Evolutionary conservation across 2,888 invertebrate genomes (phyloP).

Genomic region (Nomada fabriciana): DNA sequence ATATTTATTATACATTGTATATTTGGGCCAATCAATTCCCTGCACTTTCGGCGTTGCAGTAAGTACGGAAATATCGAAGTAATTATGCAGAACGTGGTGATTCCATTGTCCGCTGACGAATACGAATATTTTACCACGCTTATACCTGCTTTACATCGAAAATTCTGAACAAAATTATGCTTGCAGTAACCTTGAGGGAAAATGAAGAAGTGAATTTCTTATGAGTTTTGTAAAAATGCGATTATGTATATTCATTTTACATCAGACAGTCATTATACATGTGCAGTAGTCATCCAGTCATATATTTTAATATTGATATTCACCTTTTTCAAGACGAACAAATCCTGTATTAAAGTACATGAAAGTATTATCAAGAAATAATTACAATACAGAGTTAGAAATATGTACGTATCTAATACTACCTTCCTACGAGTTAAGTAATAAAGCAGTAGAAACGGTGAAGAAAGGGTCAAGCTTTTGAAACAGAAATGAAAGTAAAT

Average conservation of each 20-base stretch:
- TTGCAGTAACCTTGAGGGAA: neutral
- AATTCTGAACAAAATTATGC: constrained; percentile 5
- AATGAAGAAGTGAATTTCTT: neutral
- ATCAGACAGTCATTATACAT: too few relatives aligned
- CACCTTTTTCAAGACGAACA: too few relatives aligned
- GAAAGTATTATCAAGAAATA: neutral
- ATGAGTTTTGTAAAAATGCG: neutral
- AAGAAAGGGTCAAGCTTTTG: constrained; percentile 19
- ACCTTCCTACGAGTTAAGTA: too few relatives aligned
- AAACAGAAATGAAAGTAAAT: constrained; percentile 64
- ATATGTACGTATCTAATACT: too few relatives aligned
- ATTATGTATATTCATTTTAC: neutral
- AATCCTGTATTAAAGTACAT: neutral
- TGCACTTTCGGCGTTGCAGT: neutral
- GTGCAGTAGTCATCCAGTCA: too few relatives aligned
- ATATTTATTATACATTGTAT: too few relatives aligned
- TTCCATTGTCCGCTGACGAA: neutral
- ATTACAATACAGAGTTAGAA: neutral
- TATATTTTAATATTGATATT: too few relatives aligned
- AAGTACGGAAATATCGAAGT: too few relatives aligned
- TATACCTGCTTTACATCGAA: neutral
- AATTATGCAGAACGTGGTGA: neutral
- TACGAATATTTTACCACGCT: neutral
- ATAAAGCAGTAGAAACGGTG: constrained; percentile 26
- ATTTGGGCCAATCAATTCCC: neutral